Evolutionary conservation across 2,113 vertebrate genomes (phyloP).

Genomic region (Tragulus kanchil): DNA sequence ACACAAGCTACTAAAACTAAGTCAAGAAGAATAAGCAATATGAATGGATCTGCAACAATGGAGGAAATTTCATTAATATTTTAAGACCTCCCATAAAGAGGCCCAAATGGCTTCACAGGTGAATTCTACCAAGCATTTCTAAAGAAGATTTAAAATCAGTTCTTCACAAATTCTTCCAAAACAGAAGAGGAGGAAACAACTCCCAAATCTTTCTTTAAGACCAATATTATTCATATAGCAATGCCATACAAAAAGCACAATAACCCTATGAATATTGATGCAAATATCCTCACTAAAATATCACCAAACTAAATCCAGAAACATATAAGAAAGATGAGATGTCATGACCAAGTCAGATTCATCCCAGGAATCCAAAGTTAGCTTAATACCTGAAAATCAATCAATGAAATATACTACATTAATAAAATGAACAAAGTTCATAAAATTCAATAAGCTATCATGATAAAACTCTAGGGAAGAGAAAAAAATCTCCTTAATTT

Average conservation of each 20-base stretch:
- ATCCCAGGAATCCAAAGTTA: not conserved
- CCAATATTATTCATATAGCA: not conserved
- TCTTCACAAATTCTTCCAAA: slow-evolving; percentile 14
- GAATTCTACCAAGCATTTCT: not conserved
- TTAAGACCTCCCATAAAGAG: not conserved
- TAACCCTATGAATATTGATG: not conserved
- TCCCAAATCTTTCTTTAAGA: not conserved
- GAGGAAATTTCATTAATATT: slow-evolving; percentile 29
- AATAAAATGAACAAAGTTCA: not conserved
- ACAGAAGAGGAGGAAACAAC: not conserved
- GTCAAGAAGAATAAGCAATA: slow-evolving; percentile 10
- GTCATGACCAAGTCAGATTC: not conserved
- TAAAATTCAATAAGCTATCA: not conserved
- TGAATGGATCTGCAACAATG: not conserved
- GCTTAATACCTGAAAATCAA: slow-evolving; percentile 56
- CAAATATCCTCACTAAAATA: slow-evolving; percentile 47
- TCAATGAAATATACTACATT: not conserved
- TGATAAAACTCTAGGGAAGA: not conserved
- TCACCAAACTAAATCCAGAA: slow-evolving; percentile 19
- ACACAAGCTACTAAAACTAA: slow-evolving; percentile 19
- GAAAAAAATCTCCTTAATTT: not conserved
- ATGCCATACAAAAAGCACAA: not conserved
- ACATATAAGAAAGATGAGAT: not conserved
- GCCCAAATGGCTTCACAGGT: not conserved
- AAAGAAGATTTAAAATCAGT: not conserved